Conservation (phyloP, 2,113 vertebrate species). For the Columba livia region DNA sequence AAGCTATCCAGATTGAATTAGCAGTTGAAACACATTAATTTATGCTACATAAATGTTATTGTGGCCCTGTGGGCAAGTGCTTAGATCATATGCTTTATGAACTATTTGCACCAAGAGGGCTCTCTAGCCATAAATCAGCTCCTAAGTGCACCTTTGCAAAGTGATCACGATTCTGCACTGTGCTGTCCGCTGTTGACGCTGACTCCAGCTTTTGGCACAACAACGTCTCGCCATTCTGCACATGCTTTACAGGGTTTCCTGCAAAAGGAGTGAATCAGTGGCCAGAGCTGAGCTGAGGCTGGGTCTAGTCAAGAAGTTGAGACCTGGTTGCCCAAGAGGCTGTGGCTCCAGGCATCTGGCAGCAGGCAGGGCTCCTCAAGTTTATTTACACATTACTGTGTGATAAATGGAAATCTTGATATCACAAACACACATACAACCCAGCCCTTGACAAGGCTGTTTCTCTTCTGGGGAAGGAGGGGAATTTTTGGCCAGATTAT, state of each 20-base stretch:
- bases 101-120: conserved; percentile 69
- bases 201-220: not conserved
- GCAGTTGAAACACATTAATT: conserved; percentile 76
- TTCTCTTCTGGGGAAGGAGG: conserved; percentile 62
- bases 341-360: not conserved
- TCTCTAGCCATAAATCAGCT: conserved; percentile 65
- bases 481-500: conserved; percentile 71
- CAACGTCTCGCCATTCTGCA: not conserved
- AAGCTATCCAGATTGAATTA: conserved; percentile 78
- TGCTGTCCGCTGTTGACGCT: accelerated
- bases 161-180: not conserved
- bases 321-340: not conserved
- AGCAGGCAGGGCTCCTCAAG: not conserved
- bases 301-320: not conserved
- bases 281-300: not conserved
- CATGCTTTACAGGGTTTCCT: conserved; percentile 29
- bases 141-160: not conserved
- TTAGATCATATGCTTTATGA: conserved; percentile 74
- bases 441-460: conserved; percentile 58
- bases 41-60: conserved; percentile 82
- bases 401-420: conserved; percentile 52
- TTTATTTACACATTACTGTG: too few species aligned
- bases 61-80: conserved; percentile 75
- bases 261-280: conserved; percentile 3
- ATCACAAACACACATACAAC: conserved; percentile 14